Conservation (phyloP, 2,888 invertebrate species). For the Saturnia pavonia region DNA sequence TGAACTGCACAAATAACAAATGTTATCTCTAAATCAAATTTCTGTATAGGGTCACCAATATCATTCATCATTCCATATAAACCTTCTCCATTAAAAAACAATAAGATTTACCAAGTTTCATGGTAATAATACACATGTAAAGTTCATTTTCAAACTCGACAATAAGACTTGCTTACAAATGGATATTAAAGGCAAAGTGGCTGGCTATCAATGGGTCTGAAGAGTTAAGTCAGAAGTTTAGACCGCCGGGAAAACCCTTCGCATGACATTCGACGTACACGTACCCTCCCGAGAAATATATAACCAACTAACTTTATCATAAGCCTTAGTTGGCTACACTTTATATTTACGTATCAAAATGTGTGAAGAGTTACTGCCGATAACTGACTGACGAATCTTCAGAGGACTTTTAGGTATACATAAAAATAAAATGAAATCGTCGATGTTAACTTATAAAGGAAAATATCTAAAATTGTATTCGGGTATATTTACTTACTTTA, state of each 20-base stretch:
- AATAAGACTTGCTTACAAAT: slow-evolving; percentile 28
- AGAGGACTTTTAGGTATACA: slow-evolving; percentile 17
- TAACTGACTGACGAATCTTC: slow-evolving; percentile 16
- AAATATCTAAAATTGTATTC: background rate
- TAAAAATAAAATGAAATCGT: slow-evolving; percentile 2
- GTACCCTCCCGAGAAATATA: slow-evolving; percentile 47
- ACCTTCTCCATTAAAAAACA: no score
- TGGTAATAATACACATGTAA: no score
- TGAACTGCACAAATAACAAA: no score
- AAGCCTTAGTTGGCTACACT: slow-evolving; percentile 31
- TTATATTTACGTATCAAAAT: slow-evolving; percentile 36
- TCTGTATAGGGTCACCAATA: no score
- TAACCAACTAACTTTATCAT: slow-evolving; percentile 45
- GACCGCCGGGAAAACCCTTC: slow-evolving; percentile 54
- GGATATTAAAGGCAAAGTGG: slow-evolving; percentile 39
- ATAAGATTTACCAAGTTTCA: no score
- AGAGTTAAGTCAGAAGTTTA: slow-evolving; percentile 57
- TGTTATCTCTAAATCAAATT: no score
- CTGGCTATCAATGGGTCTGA: slow-evolving; percentile 56
- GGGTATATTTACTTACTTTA: background rate
- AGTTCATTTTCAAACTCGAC: background rate
- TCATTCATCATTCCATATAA: no score
- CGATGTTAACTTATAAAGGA: background rate
- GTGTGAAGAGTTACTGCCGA: slow-evolving; percentile 26
- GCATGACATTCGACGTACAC: slow-evolving; percentile 45